Base-by-base conservation (phyloP, 2,888 invertebrate genomes). In the Philhelius pedissequus region DNA sequence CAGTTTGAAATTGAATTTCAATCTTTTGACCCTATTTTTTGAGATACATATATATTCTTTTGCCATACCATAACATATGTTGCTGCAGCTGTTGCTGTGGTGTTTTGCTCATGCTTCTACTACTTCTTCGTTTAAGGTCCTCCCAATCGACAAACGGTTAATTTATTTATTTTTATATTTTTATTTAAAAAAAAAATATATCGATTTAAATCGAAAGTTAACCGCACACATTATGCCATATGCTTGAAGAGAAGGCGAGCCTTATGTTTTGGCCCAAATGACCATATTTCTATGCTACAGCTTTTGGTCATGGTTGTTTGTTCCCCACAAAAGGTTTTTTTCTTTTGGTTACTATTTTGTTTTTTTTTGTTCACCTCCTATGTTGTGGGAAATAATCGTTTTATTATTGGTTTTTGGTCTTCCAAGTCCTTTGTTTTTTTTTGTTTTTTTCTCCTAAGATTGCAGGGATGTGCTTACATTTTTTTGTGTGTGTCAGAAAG, bases 391-490 rank as follows among this genome's bases (percentile, higher is more conserved):
- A 74, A 70, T 83, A 83, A 83, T 83, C 83, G 78, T 74, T 83
- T 83, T 78, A 83, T 83, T 83, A 83, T 83, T 83, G 83, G 78
- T 70, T 78, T n/a, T 77, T 69, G 77, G 73, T 69, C 71, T 71
- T 69, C 4, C n/a, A 8, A 48, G 6, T 15, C n/a, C n/a, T 43
- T 30, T 18, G 32, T 30, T 27, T 30, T 20, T 45, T 30, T 32
- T 45, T 20, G n/a, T 30, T 27, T 18, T 7, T 13, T 30, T 5
- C 7, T 8, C 3, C 7, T 8, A n/a, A n/a, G 64, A 80, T 68
- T 25, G 40, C 38, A 30, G 52, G 64, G 71, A 64, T 27, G 71
- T 68, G 43, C 82, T 77, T 52, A 68, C 22, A 64, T 76, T 68
- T 71, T 64, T 54, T 76, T 76, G 71, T 60, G 8, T 48, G 27